Evolutionary conservation across 2,888 invertebrate genomes (phyloP).

Genomic region (Lysandra bellargus): DNA sequence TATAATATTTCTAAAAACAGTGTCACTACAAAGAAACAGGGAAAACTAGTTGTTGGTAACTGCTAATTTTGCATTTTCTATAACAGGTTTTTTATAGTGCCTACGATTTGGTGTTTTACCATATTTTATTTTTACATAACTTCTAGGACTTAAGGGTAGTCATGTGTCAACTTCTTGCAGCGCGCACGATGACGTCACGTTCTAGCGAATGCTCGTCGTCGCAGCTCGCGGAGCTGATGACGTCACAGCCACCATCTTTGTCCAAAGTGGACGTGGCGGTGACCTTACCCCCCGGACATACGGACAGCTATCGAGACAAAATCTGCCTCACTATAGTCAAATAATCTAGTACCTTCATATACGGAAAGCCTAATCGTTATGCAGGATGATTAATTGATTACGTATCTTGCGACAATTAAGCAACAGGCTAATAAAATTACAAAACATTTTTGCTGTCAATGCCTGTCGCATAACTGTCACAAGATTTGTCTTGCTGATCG

Average conservation of each 20-base stretch:
- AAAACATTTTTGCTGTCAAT: too few relatives aligned
- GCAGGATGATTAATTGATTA: not conserved
- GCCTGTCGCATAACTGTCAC: too few relatives aligned
- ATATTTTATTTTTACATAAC: not conserved
- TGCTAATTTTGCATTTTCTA: too few relatives aligned
- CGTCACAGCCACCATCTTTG: conserved; percentile 61
- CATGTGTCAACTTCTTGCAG: conserved; percentile 46
- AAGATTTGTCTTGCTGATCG: too few relatives aligned
- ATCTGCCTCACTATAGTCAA: conserved; percentile 73
- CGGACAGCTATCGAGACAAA: conserved; percentile 70
- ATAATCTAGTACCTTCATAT: conserved; percentile 39
- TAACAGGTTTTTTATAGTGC: too few relatives aligned
- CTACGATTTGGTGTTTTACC: too few relatives aligned
- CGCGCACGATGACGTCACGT: conserved; percentile 71
- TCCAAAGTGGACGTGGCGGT: conserved; percentile 74
- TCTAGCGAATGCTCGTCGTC: conserved; percentile 72
- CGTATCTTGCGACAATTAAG: too few relatives aligned
- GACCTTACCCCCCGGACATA: conserved; percentile 61
- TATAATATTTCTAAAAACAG: too few relatives aligned
- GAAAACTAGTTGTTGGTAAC: too few relatives aligned
- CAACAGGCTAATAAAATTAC: too few relatives aligned
- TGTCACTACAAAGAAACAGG: too few relatives aligned
- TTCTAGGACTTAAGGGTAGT: not conserved
- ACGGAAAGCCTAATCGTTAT: not conserved
- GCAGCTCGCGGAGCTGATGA: conserved; percentile 64